These are phyloP conservation scores for Megastigmus dorsalis DNA, from an alignment of 2,888 invertebrate genomes.

Conservation along the genomic window DNA sequence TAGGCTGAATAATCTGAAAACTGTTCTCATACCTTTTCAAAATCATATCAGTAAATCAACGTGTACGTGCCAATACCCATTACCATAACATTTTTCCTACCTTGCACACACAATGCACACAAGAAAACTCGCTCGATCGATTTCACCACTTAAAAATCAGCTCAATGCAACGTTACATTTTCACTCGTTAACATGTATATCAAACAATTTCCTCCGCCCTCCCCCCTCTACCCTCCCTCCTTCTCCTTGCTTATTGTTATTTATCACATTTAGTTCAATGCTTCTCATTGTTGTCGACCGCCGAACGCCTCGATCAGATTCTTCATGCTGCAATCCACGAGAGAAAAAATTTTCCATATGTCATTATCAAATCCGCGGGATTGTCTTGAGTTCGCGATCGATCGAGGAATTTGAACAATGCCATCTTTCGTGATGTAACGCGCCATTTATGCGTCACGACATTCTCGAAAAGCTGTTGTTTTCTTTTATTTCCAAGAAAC, in stretches of 20 bases:
- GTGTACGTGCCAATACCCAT: too few relatives aligned
- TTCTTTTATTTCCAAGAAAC: background rate
- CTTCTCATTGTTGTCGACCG: background rate
- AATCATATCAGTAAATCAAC: too few relatives aligned
- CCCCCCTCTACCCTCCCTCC: too few relatives aligned
- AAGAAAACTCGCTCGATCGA: background rate
- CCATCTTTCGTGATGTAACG: too few relatives aligned
- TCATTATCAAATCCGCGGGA: conserved; percentile 10
- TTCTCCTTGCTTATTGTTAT: too few relatives aligned
- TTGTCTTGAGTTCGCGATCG: conserved; percentile 29
- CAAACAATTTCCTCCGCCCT: background rate
- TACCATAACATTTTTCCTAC: too few relatives aligned
- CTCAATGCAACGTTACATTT: background rate
- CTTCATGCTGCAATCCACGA: background rate
- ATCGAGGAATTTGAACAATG: conserved; percentile 39
- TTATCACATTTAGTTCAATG: conserved; percentile 10
- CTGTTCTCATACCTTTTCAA: too few relatives aligned
- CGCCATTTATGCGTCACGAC: background rate
- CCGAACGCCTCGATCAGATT: conserved; percentile 9
- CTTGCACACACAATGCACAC: background rate
- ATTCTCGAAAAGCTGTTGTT: conserved; percentile 1
- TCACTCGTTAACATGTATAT: background rate
- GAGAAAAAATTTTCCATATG: conserved; percentile 6
- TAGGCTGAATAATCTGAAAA: too few relatives aligned
- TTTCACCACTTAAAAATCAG: background rate